Conservation (phyloP, 2,113 vertebrate genomes). For the Phalacrocorax aristotelis region DNA sequence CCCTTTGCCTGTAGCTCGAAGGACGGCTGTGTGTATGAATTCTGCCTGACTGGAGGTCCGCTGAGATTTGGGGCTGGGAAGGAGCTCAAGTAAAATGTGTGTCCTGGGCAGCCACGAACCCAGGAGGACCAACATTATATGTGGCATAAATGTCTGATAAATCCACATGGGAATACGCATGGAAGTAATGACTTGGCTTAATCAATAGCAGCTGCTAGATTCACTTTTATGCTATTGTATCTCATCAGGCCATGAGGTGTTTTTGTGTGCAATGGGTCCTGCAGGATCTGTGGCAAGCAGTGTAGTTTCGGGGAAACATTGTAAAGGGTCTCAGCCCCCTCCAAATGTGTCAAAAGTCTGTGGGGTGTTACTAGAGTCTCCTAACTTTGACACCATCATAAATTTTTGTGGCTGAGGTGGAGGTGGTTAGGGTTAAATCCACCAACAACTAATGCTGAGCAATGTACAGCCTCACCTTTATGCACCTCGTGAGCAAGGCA, state of each 20-base stretch:
- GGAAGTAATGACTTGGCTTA: constrained; percentile 48
- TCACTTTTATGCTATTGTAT: constrained; percentile 23
- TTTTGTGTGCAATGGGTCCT: neutral
- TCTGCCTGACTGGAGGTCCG: neutral
- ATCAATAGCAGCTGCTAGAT: constrained; percentile 54
- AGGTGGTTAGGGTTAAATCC: neutral
- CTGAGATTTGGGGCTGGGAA: constrained; percentile 17
- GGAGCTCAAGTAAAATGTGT: constrained; percentile 27
- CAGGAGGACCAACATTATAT: constrained; percentile 37
- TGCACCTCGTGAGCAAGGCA: neutral
- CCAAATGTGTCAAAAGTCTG: neutral
- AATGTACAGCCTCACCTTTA: neutral
- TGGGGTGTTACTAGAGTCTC: neutral
- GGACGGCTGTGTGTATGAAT: neutral
- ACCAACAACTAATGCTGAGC: neutral
- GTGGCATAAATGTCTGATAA: constrained; percentile 40
- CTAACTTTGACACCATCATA: neutral
- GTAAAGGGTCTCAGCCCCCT: neutral
- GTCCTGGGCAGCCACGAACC: constrained; percentile 5
- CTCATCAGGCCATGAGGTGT: constrained; percentile 6
- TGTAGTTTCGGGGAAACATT: neutral
- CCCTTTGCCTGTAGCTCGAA: neutral
- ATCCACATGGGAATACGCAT: neutral
- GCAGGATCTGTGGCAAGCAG: neutral
- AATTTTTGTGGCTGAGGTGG: neutral